Conservation (phyloP, 2,888 invertebrate genomes). For the Drosophila hamatofila region DNA sequence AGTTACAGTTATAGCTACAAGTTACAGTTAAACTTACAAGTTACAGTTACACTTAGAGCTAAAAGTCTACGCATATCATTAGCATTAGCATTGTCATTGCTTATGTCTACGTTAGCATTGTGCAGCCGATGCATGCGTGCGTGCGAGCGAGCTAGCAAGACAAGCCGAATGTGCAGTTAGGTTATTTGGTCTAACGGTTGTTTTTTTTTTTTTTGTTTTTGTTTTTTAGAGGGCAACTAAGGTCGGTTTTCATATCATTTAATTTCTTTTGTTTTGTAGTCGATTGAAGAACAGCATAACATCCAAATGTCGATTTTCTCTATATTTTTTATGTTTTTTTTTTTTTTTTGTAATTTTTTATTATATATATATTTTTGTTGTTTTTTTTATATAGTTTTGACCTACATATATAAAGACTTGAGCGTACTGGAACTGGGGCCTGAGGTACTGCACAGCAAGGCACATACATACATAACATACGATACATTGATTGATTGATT, state of each 20-base stretch:
- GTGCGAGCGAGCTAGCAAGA: slow-evolving; percentile 62
- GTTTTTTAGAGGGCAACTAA: slow-evolving; percentile 27
- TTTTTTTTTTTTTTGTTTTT: not conserved
- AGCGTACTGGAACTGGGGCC: slow-evolving; percentile 69
- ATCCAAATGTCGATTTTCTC: slow-evolving; percentile 84
- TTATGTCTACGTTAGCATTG: slow-evolving; percentile 13
- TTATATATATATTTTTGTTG: slow-evolving; percentile 28
- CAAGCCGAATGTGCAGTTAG: slow-evolving; percentile 31
- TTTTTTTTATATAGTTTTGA: slow-evolving; percentile 26
- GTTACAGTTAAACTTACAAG: not conserved
- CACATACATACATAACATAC: slow-evolving; percentile 77
- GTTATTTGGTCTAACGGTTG: slow-evolving; percentile 39
- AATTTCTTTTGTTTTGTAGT: slow-evolving; percentile 31
- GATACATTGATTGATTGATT: slow-evolving; percentile 21
- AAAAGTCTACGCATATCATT: slow-evolving; percentile 10
- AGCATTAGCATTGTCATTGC: not conserved
- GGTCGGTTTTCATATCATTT: slow-evolving; percentile 35
- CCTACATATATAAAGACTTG: slow-evolving; percentile 36
- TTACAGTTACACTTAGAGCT: slow-evolving; percentile 21
- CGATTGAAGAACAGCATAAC: slow-evolving; percentile 85
- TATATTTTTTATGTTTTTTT: slow-evolving; percentile 38
- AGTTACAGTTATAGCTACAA: slow-evolving; percentile 9
- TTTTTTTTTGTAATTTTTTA: slow-evolving; percentile 21
- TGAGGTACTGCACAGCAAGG: slow-evolving; percentile 86
- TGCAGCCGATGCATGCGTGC: slow-evolving; percentile 45